Evolutionary conservation across 2,797 vertebrate genomes (phyloP).

Genomic region (Ibycter americanus): DNA sequence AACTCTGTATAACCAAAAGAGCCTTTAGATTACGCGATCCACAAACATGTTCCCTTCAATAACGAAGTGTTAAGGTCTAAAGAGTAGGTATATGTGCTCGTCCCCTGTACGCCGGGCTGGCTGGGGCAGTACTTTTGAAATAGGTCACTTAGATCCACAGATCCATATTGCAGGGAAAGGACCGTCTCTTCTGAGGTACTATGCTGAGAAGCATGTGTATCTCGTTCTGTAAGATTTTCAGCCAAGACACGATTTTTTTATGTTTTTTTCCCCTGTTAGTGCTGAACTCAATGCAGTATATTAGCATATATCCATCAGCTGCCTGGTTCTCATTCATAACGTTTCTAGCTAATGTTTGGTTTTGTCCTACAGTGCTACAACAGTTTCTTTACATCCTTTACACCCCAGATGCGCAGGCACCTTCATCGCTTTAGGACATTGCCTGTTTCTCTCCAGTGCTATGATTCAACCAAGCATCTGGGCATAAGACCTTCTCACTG

Average conservation of each 20-base stretch:
- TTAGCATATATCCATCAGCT: neutral
- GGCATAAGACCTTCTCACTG: constrained; percentile 17
- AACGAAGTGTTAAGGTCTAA: neutral
- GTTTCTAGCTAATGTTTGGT: neutral
- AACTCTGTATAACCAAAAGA: neutral
- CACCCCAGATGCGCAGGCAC: neutral
- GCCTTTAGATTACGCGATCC: neutral
- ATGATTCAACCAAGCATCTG: neutral
- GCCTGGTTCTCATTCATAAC: neutral
- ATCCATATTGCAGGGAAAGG: neutral
- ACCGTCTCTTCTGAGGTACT: neutral
- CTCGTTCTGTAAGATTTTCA: neutral
- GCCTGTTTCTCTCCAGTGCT: constrained; percentile 9
- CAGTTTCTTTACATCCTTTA: neutral
- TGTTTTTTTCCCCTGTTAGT: neutral
- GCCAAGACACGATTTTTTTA: neutral
- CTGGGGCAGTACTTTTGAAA: neutral
- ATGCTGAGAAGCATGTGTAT: neutral
- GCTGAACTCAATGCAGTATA: neutral
- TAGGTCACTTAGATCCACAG: neutral
- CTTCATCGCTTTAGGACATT: neutral
- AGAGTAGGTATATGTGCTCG: neutral
- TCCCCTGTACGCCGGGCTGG: neutral
- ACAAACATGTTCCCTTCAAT: neutral
- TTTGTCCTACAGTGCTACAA: neutral